Percentiles rank a stretch among this genome's conserved stretches.
Conservation (phyloP, 2,888 invertebrate genomes). For the Aspidapion aeneum region DNA sequence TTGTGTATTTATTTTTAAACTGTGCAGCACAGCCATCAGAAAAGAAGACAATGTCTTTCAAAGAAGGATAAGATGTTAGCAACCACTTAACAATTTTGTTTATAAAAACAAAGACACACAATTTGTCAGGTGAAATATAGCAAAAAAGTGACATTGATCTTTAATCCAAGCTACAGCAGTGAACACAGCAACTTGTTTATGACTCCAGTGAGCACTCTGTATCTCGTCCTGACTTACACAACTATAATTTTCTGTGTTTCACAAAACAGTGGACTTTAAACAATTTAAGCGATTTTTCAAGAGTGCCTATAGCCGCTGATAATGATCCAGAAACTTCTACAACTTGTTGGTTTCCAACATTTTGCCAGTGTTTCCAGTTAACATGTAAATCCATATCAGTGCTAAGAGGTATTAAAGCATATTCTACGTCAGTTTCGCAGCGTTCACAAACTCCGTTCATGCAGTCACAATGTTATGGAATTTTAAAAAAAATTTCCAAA, state of each 20-base stretch:
- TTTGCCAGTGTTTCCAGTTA: slow-evolving; percentile 5
- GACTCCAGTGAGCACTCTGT: slow-evolving; percentile 9
- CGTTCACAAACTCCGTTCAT: slow-evolving; percentile 3
- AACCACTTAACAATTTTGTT: slow-evolving; percentile 1
- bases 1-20: slow-evolving; percentile 6
- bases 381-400: not conserved
- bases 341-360: no score
- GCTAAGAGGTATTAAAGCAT: no score
- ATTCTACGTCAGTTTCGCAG: no score
- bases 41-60: slow-evolving; percentile 4
- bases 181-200: slow-evolving; percentile 7
- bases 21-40: slow-evolving; percentile 7
- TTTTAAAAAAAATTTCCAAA: not conserved
- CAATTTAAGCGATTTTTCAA: not conserved
- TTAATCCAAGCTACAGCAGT: slow-evolving; percentile 5
- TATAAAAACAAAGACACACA: slow-evolving; percentile 5
- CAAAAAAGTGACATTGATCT: slow-evolving; percentile 4
- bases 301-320: not conserved
- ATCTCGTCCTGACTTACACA: slow-evolving; percentile 6
- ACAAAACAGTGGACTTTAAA: slow-evolving; percentile 7
- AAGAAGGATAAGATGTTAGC: not conserved
- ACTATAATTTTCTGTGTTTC: slow-evolving; percentile 3
- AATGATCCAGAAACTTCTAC: slow-evolving; percentile 1
- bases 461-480: not conserved
- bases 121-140: slow-evolving; percentile 1